Conservation (phyloP, 2,888 invertebrate genomes). For the Diloba caeruleocephala region DNA sequence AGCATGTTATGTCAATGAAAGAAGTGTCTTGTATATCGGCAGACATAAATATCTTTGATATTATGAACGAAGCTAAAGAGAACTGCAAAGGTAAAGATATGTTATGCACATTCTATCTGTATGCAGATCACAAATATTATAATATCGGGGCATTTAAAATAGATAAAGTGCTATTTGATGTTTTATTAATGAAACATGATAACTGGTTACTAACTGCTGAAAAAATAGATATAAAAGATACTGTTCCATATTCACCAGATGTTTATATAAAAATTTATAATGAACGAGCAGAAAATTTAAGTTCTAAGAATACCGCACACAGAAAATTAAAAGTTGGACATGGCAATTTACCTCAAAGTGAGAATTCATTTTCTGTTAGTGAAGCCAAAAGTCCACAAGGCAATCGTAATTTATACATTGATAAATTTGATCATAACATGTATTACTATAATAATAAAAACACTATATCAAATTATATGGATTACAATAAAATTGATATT, state of each 20-base stretch:
- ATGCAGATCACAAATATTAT: constrained; percentile 11
- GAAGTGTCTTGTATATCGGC: constrained; percentile 32
- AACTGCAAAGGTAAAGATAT: constrained; percentile 32
- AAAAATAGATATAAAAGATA: neutral
- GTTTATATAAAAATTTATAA: neutral
- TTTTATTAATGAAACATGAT: constrained; percentile 36
- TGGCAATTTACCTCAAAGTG: neutral
- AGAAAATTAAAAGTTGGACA: neutral
- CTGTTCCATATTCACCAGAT: neutral
- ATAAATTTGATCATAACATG: neutral
- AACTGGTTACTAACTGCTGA: constrained; percentile 35
- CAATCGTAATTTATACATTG: neutral
- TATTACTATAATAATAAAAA: too few relatives aligned
- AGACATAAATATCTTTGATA: constrained; percentile 33
- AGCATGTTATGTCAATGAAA: neutral
- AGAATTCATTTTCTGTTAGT: neutral
- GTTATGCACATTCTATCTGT: constrained; percentile 40
- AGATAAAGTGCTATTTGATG: constrained; percentile 28
- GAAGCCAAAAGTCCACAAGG: neutral
- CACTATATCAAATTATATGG: too few relatives aligned
- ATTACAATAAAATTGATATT: neutral
- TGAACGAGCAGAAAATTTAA: neutral
- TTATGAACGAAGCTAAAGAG: constrained; percentile 24
- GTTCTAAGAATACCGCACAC: neutral
- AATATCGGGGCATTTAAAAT: constrained; percentile 24